Evolutionary conservation across 2,888 invertebrate genomes (phyloP).

Genomic region (Leptinotarsa peninsularis): DNA sequence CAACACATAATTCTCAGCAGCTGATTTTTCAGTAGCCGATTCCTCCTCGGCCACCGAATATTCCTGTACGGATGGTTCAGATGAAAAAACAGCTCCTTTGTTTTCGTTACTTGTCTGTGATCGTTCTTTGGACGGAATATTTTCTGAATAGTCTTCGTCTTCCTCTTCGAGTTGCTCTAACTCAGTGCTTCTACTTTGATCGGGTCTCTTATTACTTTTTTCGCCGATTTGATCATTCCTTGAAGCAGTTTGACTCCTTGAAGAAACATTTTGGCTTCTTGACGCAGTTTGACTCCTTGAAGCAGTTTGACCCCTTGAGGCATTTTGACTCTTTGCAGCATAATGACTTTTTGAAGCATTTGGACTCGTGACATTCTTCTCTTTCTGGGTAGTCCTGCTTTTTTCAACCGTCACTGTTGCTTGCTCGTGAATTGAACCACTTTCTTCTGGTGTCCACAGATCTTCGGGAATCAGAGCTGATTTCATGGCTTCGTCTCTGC

Average conservation of each 20-base stretch:
- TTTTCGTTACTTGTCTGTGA: background rate
- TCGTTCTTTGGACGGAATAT: no score
- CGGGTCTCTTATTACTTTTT: background rate
- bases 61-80: background rate
- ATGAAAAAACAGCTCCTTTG: background rate
- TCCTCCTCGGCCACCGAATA: background rate
- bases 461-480: background rate
- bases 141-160: background rate
- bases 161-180: background rate
- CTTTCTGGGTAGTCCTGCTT: background rate
- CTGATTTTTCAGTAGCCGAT: conserved; percentile 1
- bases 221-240: background rate
- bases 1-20: conserved; percentile 10
- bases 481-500: background rate
- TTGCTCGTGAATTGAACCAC: background rate
- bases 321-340: no score
- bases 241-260: no score
- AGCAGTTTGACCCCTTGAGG: no score
- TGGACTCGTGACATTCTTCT: background rate
- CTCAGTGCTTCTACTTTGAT: background rate
- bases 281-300: no score
- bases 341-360: background rate
- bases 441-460: background rate
- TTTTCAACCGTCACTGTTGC: background rate
- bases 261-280: no score